Evolutionary conservation across 2,113 vertebrate species (phyloP).

Genomic region (Danio rerio): DNA sequence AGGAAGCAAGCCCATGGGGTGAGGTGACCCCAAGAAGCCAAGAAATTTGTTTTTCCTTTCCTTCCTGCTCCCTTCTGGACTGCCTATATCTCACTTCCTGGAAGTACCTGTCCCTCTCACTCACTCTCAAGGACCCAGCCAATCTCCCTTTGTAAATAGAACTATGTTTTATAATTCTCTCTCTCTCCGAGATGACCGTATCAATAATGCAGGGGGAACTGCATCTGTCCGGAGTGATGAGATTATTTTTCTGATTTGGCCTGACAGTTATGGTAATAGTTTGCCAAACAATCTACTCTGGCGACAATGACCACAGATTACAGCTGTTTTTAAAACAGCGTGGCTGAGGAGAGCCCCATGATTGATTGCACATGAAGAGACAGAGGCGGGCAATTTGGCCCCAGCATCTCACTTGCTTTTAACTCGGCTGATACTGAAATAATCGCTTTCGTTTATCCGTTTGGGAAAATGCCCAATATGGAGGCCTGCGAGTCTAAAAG

Average conservation of each 20-base stretch:
- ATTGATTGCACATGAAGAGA: constrained; percentile 86
- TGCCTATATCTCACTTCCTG: constrained; percentile 95
- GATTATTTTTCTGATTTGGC: constrained; percentile 98
- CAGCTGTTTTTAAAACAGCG: constrained; percentile 94
- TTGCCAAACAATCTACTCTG: constrained; percentile 98
- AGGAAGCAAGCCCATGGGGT: constrained; percentile 80
- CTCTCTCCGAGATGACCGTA: constrained; percentile 91
- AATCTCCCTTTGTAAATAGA: constrained; percentile 99
- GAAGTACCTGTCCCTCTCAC: constrained; percentile 91
- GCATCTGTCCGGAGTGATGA: constrained; percentile 93
- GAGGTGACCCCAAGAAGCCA: constrained; percentile 82
- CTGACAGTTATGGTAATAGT: constrained; percentile 99
- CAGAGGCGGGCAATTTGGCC: constrained; percentile 82
- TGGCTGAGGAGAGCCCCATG: constrained; percentile 85
- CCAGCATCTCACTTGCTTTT: constrained; percentile 79
- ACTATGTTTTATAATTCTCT: constrained; percentile 98
- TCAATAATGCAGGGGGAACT: constrained; percentile 97
- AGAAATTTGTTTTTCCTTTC: constrained; percentile 79
- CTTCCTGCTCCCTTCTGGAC: constrained; percentile 74
- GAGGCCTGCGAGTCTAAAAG: constrained; percentile 24
- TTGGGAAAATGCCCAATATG: constrained; percentile 55
- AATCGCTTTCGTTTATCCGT: constrained; percentile 63
- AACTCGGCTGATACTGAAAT: constrained; percentile 76
- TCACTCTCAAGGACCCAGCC: constrained; percentile 95
- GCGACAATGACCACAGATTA: constrained; percentile 94